A percentile compares a stretch with the other conserved stretches of the same genome.
These are phyloP conservation scores for Phengaris arion DNA, from an alignment of 2,888 invertebrate species.

Conservation along the genomic window DNA sequence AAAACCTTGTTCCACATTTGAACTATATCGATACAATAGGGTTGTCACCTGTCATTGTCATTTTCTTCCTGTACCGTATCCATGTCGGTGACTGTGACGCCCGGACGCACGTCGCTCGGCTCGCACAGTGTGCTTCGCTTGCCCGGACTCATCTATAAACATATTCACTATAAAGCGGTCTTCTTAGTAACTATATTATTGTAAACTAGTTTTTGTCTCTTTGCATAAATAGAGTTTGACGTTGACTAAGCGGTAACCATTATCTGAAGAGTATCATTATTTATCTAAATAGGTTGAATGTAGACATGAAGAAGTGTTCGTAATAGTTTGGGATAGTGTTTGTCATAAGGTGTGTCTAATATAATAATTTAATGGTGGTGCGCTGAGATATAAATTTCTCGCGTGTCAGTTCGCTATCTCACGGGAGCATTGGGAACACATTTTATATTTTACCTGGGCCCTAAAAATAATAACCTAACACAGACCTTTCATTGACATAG, in stretches of 20 bases:
- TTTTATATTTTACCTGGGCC: constrained; percentile 12
- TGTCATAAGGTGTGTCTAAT: constrained; percentile 14
- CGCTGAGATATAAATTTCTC: neutral
- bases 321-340: constrained; percentile 1
- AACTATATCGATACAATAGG: constrained; percentile 20
- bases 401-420: constrained; percentile 1
- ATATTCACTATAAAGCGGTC: constrained; percentile 33
- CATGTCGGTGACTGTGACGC: constrained; percentile 70
- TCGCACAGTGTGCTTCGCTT: constrained; percentile 60
- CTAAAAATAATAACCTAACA: constrained; percentile 12
- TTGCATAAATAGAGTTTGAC: neutral
- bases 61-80: constrained; percentile 75
- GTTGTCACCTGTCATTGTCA: constrained; percentile 66
- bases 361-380: neutral
- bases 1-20: constrained; percentile 21
- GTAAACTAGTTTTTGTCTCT: neutral
- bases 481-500: constrained; percentile 13
- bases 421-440: constrained; percentile 10
- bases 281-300: neutral
- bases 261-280: neutral
- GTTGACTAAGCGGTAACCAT: neutral
- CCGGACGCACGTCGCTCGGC: constrained; percentile 59
- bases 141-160: constrained; percentile 63
- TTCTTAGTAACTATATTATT: constrained; percentile 23
- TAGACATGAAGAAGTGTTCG: neutral